These are phyloP conservation scores for Phenganax marumi DNA, from an alignment of 92 coral and sea anemone genomes.

Conservation along the genomic window DNA sequence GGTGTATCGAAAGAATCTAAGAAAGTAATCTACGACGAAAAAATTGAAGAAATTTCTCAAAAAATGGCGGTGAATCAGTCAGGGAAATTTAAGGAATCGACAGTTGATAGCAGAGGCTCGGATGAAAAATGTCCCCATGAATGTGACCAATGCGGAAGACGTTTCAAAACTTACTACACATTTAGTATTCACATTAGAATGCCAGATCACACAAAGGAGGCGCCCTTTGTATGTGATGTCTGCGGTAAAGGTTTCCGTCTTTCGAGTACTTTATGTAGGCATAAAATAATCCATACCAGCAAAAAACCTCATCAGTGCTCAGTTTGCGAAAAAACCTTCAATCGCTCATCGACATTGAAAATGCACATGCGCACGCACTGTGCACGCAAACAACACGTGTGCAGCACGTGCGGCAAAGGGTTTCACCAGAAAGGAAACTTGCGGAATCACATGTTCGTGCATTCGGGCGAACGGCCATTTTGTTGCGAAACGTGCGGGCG, in stretches of 20 bases:
- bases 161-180: constrained; percentile 94
- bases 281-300: constrained; percentile 96
- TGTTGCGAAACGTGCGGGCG: constrained; percentile 84
- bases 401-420: constrained; percentile 91
- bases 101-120: neutral
- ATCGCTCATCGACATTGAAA: constrained; percentile 91
- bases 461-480: constrained; percentile 97
- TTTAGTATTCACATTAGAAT: constrained; percentile 88
- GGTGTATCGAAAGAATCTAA: neutral
- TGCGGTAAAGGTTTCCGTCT: constrained; percentile 99
- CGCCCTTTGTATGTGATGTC: constrained; percentile 95
- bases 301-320: constrained; percentile 92
- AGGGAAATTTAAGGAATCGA: neutral
- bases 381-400: constrained; percentile 83
- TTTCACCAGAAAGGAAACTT: constrained; percentile 97
- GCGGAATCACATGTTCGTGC: constrained; percentile 94
- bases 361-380: constrained; percentile 96
- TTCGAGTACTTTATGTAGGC: constrained; percentile 93
- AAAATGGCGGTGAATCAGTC: too few relatives aligned
- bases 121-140: constrained; percentile 62
- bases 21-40: neutral
- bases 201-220: constrained; percentile 93
- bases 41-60: neutral
- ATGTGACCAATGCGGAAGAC: constrained; percentile 94
- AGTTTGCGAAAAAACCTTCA: constrained; percentile 76